These are phyloP conservation scores for Platichthys stellatus DNA, from an alignment of 2,113 vertebrate genomes.

Conservation along the genomic window DNA sequence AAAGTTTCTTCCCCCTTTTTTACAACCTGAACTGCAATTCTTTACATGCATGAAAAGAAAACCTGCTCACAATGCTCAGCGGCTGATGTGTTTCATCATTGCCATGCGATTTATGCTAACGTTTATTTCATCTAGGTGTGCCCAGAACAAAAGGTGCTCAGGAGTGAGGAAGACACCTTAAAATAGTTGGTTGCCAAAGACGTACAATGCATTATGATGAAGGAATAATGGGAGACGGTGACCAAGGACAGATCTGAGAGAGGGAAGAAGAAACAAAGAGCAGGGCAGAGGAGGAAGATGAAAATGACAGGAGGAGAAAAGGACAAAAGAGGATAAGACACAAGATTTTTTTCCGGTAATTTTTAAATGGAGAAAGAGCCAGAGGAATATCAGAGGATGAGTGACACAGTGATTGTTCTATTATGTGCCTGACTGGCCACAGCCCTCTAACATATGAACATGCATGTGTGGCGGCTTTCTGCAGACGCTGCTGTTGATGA, in stretches of 20 bases:
- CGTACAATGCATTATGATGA: constrained; percentile 63
- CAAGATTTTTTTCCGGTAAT: constrained; percentile 81
- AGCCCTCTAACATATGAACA: constrained; percentile 74
- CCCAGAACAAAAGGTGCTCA: constrained; percentile 42
- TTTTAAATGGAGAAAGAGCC: constrained; percentile 55
- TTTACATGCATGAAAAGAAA: constrained; percentile 12
- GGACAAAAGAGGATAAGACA: constrained; percentile 66
- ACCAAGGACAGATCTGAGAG: constrained; percentile 69
- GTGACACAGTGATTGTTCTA: constrained; percentile 78
- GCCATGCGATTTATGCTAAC: constrained; percentile 19
- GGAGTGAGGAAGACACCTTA: constrained; percentile 51
- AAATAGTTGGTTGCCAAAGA: constrained; percentile 63
- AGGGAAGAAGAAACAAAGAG: constrained; percentile 56
- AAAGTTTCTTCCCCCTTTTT: background rate
- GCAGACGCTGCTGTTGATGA: constrained; percentile 61
- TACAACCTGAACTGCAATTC: no score
- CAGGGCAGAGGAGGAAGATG: constrained; percentile 53
- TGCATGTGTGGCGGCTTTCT: constrained; percentile 63
- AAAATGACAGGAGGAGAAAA: constrained; percentile 61
- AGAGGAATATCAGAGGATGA: constrained; percentile 60
- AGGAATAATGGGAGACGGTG: constrained; percentile 67
- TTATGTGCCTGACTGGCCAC: constrained; percentile 80
- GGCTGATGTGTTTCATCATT: constrained; percentile 33
- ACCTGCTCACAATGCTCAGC: constrained; percentile 1
- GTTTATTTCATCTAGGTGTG: constrained; percentile 36